Conservation (phyloP, 2,888 invertebrate species). For the Sphinx pinastri region DNA sequence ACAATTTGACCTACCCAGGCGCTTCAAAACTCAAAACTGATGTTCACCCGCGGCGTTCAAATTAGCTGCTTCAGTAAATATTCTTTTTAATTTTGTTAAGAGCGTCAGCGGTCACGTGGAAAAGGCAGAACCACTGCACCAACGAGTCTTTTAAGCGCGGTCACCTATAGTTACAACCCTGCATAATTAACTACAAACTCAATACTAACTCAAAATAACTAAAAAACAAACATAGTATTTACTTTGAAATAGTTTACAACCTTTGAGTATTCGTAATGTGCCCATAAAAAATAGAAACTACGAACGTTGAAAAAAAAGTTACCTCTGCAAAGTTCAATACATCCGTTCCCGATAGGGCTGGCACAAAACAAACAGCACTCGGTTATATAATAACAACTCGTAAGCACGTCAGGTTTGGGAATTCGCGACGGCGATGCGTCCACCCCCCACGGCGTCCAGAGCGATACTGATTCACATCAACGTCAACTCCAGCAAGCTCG, state of each 20-base stretch:
- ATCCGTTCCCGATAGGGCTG: slow-evolving; percentile 51
- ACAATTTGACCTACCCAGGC: background rate
- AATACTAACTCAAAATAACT: too few species aligned
- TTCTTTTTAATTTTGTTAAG: slow-evolving; percentile 41
- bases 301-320: slow-evolving; percentile 38
- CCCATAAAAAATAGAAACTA: slow-evolving; percentile 31
- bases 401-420: slow-evolving; percentile 60
- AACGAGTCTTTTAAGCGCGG: slow-evolving; percentile 38
- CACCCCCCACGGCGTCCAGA: slow-evolving; percentile 48
- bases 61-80: slow-evolving; percentile 28
- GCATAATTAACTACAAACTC: slow-evolving; percentile 1
- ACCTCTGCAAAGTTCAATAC: slow-evolving; percentile 50
- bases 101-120: slow-evolving; percentile 37
- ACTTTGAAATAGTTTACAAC: slow-evolving; percentile 36
- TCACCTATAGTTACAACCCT: slow-evolving; percentile 12
- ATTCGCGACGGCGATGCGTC: slow-evolving; percentile 48
- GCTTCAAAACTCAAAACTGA: background rate
- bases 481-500: slow-evolving; percentile 60
- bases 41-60: background rate
- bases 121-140: slow-evolving; percentile 39
- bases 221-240: background rate
- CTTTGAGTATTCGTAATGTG: background rate
- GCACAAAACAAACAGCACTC: slow-evolving; percentile 74
- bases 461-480: slow-evolving; percentile 69
- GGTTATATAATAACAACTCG: slow-evolving; percentile 74